Evolutionary conservation across 2,888 invertebrate species (phyloP), one percentile per base, ranked within the genome.

Genomic region (Pheosia tremula): DNA sequence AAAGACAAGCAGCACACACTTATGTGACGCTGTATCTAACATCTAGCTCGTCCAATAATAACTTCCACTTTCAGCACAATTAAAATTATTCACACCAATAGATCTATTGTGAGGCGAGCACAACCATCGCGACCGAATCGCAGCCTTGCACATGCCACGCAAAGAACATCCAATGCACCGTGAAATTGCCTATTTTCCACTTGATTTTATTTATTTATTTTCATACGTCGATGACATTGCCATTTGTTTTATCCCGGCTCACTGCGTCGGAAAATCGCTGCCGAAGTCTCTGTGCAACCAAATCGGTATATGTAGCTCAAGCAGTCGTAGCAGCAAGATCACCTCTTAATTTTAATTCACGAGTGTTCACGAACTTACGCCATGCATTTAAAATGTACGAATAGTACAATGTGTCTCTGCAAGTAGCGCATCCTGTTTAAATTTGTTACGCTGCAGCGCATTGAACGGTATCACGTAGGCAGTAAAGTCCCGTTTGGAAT

Each of bases 171-270:
- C 89, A 92, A 93, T 93, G 91, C 92, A 92, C 90, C 91, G 92
- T 92, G 89, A 93, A 93, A 93, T 93, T 91, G 93, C 89, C 93
- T 92, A 92, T 93, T 93, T 93, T 91, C 93, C 90, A 87, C 90
- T 82, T 90, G 91, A 91, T 89, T 91, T 91, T 93, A 91, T 92
- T 91, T 91, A 91, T 92, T 92, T 92, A 91, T 91, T 91, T 45
- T 90, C 89, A 91, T 90, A 89, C 87, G 81, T 76, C 86, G 86
- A 89, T 89, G 89, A 89, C 84, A 87, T 87, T 89, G 85, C 79
- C 85, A 86, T 87, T 88, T 81, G 80, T 82, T 86, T 71, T 75
- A 63, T 75, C 72, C 74, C 82, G 78, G 79, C 62, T 81, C 83
- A 79, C 67, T 84, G 83, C 84, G 78, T 84, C 69, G 80, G 81